phyloP scores from a whole-genome alignment of 1,140 invertebrate genomes.

The Anoplolepis gracilipes region DNA sequence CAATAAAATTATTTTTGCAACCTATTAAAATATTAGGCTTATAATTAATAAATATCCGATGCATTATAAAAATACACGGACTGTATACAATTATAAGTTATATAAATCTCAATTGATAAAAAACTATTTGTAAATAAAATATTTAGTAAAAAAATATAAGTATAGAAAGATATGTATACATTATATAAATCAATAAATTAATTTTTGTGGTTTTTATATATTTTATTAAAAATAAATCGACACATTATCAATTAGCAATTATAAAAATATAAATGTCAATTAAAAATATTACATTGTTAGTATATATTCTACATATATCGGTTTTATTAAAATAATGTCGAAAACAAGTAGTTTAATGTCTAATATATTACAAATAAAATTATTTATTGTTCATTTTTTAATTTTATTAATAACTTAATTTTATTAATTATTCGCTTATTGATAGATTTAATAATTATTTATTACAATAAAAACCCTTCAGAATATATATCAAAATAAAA shows the following conservation, averaged over 20 bases:
- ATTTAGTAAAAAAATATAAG: not conserved
- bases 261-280: too few relatives aligned
- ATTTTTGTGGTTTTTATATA: too few relatives aligned
- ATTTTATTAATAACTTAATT: slow-evolving; percentile 1
- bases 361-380: slow-evolving; percentile 15
- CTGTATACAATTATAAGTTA: not conserved
- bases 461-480: slow-evolving; percentile 23
- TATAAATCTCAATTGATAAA: not conserved
- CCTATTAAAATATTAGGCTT: not conserved
- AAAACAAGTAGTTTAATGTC: too few relatives aligned
- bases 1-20: not conserved
- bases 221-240: too few relatives aligned
- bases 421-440: slow-evolving; percentile 8
- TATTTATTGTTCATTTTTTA: not conserved
- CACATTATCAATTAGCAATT: too few relatives aligned
- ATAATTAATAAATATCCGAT: not conserved
- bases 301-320: not conserved
- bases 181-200: too few relatives aligned
- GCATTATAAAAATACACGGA: not conserved
- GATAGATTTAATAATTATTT: not conserved
- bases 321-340: not conserved
- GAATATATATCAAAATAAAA: too few relatives aligned
- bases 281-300: not conserved
- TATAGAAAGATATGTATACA: too few relatives aligned
- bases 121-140: not conserved